Evolutionary conservation across 2,888 invertebrate genomes (phyloP).

Genomic region (Hypena proboscidalis): DNA sequence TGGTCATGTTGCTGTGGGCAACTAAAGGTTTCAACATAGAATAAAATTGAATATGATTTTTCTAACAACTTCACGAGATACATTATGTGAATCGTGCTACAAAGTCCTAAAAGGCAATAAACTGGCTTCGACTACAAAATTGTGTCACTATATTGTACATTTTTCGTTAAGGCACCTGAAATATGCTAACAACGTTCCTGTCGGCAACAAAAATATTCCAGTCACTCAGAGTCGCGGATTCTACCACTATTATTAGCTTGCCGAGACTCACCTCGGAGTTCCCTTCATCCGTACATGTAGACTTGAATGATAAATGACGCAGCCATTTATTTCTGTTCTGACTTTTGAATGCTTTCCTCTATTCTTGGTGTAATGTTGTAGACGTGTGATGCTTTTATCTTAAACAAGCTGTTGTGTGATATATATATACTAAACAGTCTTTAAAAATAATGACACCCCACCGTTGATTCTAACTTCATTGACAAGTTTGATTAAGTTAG

Average conservation of each 20-base stretch:
- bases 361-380: too few relatives aligned
- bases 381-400: too few relatives aligned
- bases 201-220: not conserved
- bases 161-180: not conserved
- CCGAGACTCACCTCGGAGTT: not conserved
- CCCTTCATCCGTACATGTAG: not conserved
- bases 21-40: conserved; percentile 60
- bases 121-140: too few relatives aligned
- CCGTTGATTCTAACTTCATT: conserved; percentile 19
- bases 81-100: too few relatives aligned
- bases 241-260: not conserved
- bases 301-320: conserved; percentile 1
- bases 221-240: not conserved
- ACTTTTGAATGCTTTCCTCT: too few relatives aligned
- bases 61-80: conserved; percentile 21
- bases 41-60: conserved; percentile 56
- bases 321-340: not conserved
- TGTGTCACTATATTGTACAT: too few relatives aligned
- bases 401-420: too few relatives aligned
- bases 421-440: conserved; percentile 5
- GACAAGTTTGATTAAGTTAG: conserved; percentile 36
- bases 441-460: conserved; percentile 20
- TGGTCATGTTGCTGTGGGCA: conserved; percentile 57
- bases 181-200: not conserved
- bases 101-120: too few relatives aligned